Percentiles rank a stretch among this genome's conserved stretches.
Conservation (phyloP, 1,140 invertebrate species). For the Drosophila tristis region DNA sequence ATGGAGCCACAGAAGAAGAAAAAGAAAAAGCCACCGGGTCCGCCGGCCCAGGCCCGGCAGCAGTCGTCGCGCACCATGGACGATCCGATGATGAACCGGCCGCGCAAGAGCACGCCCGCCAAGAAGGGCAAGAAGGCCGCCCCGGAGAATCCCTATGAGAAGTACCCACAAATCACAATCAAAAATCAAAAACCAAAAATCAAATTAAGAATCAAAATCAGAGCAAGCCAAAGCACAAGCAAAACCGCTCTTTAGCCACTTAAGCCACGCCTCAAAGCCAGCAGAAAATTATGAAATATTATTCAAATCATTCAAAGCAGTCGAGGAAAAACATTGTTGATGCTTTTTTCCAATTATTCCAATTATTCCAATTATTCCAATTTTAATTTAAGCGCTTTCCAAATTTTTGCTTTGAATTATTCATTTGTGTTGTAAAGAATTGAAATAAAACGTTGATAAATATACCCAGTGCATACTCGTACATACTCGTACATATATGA, state of each 20-base stretch:
- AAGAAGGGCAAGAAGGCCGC: constrained; percentile 64
- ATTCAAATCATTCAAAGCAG: not conserved
- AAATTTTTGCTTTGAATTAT: constrained; percentile 2
- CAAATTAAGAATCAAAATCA: constrained; percentile 6
- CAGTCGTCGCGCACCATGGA: constrained; percentile 79
- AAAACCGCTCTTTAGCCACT: constrained; percentile 31
- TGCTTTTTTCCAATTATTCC: too few species aligned
- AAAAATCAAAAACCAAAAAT: constrained; percentile 11
- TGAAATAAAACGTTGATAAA: constrained; percentile 32
- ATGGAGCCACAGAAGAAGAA: constrained; percentile 64
- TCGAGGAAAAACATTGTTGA: too few species aligned
- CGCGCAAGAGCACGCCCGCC: constrained; percentile 53
- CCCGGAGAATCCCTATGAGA: constrained; percentile 70
- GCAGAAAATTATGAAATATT: constrained; percentile 4
- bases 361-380: too few species aligned
- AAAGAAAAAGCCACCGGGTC: constrained; percentile 76
- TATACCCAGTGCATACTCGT: not conserved
- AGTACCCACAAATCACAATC: constrained; percentile 57
- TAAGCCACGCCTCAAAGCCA: constrained; percentile 21
- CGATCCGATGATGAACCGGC: constrained; percentile 77
- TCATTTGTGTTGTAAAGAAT: constrained; percentile 30
- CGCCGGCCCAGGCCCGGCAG: constrained; percentile 68
- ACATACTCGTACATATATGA: constrained; percentile 2
- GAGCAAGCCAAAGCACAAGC: constrained; percentile 30
- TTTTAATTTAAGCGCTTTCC: constrained; percentile 32